Conservation (phyloP, 2,888 invertebrate genomes). For the Alviniconcha strummeri region DNA sequence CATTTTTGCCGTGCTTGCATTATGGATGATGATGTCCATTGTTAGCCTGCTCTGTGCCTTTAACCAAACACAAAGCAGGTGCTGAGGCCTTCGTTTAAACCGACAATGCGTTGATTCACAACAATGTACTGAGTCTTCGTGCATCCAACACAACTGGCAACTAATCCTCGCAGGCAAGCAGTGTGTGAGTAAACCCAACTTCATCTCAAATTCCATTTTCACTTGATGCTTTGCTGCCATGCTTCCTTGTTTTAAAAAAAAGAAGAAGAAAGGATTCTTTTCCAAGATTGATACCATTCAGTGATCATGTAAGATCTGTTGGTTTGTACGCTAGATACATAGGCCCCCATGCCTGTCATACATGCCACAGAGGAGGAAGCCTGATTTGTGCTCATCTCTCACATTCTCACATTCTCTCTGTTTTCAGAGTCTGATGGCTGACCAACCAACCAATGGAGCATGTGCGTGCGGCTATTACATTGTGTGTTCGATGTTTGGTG, state of each 20-base stretch:
- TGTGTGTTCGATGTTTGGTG: slow-evolving; percentile 33
- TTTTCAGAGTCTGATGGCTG: not conserved
- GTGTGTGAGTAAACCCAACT: not conserved
- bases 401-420: not conserved
- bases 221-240: too few relatives aligned
- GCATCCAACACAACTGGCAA: too few relatives aligned
- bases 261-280: too few relatives aligned
- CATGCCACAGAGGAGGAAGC: too few relatives aligned
- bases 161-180: not conserved
- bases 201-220: not conserved
- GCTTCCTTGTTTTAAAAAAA: too few relatives aligned
- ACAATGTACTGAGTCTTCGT: too few relatives aligned
- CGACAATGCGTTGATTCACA: not conserved
- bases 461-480: slow-evolving; percentile 10
- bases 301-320: too few relatives aligned
- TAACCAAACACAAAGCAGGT: slow-evolving; percentile 8
- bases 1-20: too few relatives aligned
- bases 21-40: not conserved
- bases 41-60: slow-evolving; percentile 14
- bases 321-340: too few relatives aligned
- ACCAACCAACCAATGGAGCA: not conserved
- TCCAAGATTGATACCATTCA: too few relatives aligned
- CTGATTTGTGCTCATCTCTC: too few relatives aligned
- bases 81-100: not conserved
- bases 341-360: too few relatives aligned